phyloP scores from a whole-genome alignment of 2,113 vertebrate genomes.

The Gyps fulvus region DNA sequence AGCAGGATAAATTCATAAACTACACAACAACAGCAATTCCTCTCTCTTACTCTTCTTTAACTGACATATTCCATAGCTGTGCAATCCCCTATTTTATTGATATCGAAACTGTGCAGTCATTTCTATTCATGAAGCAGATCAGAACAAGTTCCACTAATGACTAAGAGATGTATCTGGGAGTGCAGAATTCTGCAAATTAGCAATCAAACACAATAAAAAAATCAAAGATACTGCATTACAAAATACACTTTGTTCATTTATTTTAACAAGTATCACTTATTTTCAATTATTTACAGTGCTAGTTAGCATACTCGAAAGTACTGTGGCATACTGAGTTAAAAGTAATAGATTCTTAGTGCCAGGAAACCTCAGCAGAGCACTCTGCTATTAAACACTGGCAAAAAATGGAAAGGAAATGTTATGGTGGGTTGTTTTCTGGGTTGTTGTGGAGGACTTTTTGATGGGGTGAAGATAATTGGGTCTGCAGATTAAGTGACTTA shows the following conservation, averaged over 20 bases:
- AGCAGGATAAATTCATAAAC: not conserved
- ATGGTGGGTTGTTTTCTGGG: slow-evolving; percentile 1
- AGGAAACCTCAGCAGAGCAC: slow-evolving; percentile 27
- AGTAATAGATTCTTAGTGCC: slow-evolving; percentile 50
- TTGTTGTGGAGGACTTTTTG: slow-evolving; percentile 3
- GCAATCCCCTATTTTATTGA: not conserved
- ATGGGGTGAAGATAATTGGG: slow-evolving; percentile 12
- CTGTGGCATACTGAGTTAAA: slow-evolving; percentile 50
- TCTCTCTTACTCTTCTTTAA: not conserved
- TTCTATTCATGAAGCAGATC: slow-evolving; percentile 45
- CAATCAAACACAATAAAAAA: slow-evolving; percentile 63
- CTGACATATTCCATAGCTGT: not conserved
- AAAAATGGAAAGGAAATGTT: slow-evolving; percentile 1
- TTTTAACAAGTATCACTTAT: slow-evolving; percentile 69
- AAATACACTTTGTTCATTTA: slow-evolving; percentile 64
- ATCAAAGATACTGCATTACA: slow-evolving; percentile 49
- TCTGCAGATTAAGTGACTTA: slow-evolving; percentile 13
- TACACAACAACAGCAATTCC: not conserved
- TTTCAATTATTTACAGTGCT: slow-evolving; percentile 69
- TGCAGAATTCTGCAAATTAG: slow-evolving; percentile 45
- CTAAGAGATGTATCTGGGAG: slow-evolving; percentile 41
- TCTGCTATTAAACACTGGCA: slow-evolving; percentile 17
- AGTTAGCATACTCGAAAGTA: slow-evolving; percentile 50
- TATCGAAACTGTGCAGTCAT: not conserved
- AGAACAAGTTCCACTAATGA: slow-evolving; percentile 54